Percentiles rank a stretch among this genome's conserved stretches.
Conservation (phyloP, 1,140 invertebrate species). For the Scaptomyza hsui region DNA sequence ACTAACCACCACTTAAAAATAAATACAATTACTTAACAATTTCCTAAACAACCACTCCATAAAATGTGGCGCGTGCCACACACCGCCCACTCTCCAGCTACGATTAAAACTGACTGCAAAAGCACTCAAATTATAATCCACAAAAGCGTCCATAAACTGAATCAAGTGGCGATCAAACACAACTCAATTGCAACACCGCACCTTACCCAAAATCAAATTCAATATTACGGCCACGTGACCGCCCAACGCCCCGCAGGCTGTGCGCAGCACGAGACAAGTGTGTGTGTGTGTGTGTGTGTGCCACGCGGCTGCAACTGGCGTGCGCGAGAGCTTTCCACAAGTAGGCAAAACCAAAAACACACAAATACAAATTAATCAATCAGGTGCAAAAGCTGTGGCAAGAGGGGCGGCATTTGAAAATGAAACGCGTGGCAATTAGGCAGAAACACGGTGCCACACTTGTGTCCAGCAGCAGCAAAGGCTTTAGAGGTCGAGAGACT, state of each 20-base stretch:
- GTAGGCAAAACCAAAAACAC: slow-evolving; percentile 15
- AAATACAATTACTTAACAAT: slow-evolving; percentile 19
- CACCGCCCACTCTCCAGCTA: neutral
- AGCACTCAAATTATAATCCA: slow-evolving; percentile 59
- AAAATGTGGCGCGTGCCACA: slow-evolving; percentile 26
- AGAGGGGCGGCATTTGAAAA: slow-evolving; percentile 30
- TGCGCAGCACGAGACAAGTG: slow-evolving; percentile 51
- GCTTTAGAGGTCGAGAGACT: slow-evolving; percentile 48
- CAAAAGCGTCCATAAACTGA: slow-evolving; percentile 44
- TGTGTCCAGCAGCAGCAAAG: slow-evolving; percentile 23
- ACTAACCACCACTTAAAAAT: neutral
- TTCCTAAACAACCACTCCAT: slow-evolving; percentile 4
- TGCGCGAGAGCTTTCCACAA: slow-evolving; percentile 29
- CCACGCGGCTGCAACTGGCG: slow-evolving; percentile 46
- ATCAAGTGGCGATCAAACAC: slow-evolving; percentile 57
- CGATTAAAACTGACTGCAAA: slow-evolving; percentile 32
- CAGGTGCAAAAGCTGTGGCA: slow-evolving; percentile 55
- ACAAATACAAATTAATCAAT: slow-evolving; percentile 53
- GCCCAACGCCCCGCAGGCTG: slow-evolving; percentile 46
- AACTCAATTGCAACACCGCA: slow-evolving; percentile 41
- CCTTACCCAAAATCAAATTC: slow-evolving; percentile 26
- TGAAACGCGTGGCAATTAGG: slow-evolving; percentile 70
- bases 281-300: slow-evolving; percentile 21
- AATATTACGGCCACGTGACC: slow-evolving; percentile 47
- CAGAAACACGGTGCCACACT: slow-evolving; percentile 35